These are phyloP conservation scores for Crotalus tigris DNA, from an alignment of 2,113 vertebrate species.

Conservation along the genomic window DNA sequence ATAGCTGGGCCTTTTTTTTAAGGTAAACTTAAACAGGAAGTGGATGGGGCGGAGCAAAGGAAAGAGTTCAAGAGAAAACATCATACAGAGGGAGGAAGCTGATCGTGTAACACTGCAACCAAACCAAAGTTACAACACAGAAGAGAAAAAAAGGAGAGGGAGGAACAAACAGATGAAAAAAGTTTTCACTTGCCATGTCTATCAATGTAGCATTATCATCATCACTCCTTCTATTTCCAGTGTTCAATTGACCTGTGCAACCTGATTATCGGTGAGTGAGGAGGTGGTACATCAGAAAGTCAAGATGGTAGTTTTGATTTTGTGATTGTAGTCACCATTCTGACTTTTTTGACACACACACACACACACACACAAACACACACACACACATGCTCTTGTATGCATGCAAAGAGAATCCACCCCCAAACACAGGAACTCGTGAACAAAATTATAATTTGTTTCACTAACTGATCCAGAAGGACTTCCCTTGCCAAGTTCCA, in stretches of 20 bases:
- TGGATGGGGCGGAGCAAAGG: neutral
- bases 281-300: neutral
- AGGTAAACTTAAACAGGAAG: conserved; percentile 43
- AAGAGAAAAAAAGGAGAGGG: conserved; percentile 35
- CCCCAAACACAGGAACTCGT: neutral
- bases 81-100: conserved; percentile 17
- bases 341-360: neutral
- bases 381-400: neutral
- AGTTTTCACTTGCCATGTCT: conserved; percentile 36
- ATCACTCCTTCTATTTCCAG: neutral
- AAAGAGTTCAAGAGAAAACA: neutral
- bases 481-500: neutral
- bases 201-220: neutral
- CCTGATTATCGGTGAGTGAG: neutral
- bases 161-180: neutral
- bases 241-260: neutral
- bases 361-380: neutral
- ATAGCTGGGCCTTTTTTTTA: neutral
- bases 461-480: neutral
- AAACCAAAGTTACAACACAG: conserved; percentile 13
- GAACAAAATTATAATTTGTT: neutral
- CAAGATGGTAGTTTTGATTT: neutral
- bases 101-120: neutral
- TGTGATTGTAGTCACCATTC: neutral
- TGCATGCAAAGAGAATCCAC: neutral